Base-by-base conservation (phyloP, 2,888 invertebrate genomes). In the Epirrita christyi region DNA sequence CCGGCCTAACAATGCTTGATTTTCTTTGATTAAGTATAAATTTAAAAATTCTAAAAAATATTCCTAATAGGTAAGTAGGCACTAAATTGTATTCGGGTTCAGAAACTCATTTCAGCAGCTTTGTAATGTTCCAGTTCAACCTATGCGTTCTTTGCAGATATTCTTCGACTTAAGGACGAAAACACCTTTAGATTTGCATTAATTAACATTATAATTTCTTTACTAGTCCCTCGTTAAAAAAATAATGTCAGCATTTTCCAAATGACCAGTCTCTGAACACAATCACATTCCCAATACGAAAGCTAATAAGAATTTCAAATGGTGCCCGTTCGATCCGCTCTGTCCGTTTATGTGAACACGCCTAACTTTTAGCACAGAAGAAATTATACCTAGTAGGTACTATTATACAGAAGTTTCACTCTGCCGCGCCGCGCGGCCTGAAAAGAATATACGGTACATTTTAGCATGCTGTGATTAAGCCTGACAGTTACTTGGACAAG, bases 281-380 rank as follows among this genome's bases (percentile, higher is more conserved):
- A 68, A 77, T 75, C 71, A 71, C 76, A 76, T 73, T 73, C 65
- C 69, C 67, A 74, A 71, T 71, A 72, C 69, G 69, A 63, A 59
- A 65, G 61, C 73, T 71, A 72, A 78, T 78, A 76, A 72, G 79
- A 78, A 77, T 78, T 78, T 74, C 75, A 77, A 78, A 78, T 77
- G 61, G 70, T 64, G 62, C 15, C 55, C 42, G 61, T 62, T 61
- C 67, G 64, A 63, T 63, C 62, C 55, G 45, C 61, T 49, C 68
- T 70, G 70, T 69, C 70, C 53, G 61, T 61, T 63, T 64, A 54
- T 63, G 71, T 61, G 68, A 69, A 67, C 68, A 66, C 59, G 67
- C 40, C 65, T 61, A 74, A 76, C 68, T 73, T 77, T 75, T 60
- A 21, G 6, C 13, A 38, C 29, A 48, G 54, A 48, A 37, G 6